These are phyloP conservation scores for Scaptodrosophila latifasciaeformis DNA, from an alignment of 2,888 invertebrate genomes.

Conservation along the genomic window DNA sequence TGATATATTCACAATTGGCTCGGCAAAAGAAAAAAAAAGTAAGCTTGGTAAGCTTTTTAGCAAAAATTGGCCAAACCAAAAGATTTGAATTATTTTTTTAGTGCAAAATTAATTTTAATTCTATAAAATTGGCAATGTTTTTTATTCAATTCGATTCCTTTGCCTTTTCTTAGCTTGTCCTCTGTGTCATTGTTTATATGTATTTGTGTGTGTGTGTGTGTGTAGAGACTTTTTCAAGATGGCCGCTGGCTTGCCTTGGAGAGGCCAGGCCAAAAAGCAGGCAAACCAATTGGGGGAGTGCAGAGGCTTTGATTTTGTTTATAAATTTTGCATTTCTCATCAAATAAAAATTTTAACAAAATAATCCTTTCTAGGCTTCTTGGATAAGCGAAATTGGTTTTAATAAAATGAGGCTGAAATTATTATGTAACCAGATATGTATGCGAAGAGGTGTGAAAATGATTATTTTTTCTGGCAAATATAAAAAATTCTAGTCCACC, in stretches of 20 bases:
- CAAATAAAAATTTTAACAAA: no score
- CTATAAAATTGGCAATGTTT: neutral
- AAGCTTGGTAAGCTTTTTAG: constrained; percentile 57
- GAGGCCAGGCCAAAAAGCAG: no score
- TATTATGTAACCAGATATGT: no score
- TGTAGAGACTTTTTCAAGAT: constrained; percentile 41
- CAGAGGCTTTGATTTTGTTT: no score
- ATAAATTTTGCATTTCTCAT: no score
- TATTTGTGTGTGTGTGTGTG: constrained; percentile 20
- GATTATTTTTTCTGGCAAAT: no score
- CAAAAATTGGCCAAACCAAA: constrained; percentile 22
- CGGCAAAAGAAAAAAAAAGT: constrained; percentile 12
- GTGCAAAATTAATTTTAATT: constrained; percentile 15
- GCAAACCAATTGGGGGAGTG: no score
- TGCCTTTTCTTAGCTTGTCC: constrained; percentile 5
- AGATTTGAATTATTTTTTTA: constrained; percentile 13
- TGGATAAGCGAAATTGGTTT: no score
- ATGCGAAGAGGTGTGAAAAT: no score
- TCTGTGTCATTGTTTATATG: constrained; percentile 20
- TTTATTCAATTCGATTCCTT: neutral
- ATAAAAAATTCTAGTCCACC: no score
- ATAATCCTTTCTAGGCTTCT: no score
- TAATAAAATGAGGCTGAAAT: no score
- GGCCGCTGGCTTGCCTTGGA: constrained; percentile 42
- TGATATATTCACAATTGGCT: constrained; percentile 28